Conservation (phyloP, 1,140 invertebrate species). For the Adelges cooleyi region DNA sequence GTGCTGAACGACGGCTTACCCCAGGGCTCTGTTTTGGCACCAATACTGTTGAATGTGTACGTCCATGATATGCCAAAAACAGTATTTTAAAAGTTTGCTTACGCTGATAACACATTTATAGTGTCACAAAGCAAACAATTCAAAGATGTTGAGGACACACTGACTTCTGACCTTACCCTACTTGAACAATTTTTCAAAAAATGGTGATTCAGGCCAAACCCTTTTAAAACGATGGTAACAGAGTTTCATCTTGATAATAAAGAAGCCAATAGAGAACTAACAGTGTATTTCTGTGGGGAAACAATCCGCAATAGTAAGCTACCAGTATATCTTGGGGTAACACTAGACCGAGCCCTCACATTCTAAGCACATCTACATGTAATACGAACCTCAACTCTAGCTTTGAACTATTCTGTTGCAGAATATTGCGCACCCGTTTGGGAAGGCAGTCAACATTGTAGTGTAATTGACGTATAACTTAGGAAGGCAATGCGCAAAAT, state of each 20-base stretch:
- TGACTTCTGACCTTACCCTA: not conserved
- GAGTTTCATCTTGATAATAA: slow-evolving; percentile 16
- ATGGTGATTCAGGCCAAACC: not conserved
- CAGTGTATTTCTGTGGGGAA: not conserved
- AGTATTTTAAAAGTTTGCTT: not conserved
- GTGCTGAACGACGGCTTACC: slow-evolving; percentile 1
- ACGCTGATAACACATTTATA: not conserved
- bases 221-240: not conserved
- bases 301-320: not conserved
- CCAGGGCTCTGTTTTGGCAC: not conserved
- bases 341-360: too few species aligned
- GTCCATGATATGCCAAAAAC: not conserved
- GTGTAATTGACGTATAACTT: slow-evolving; percentile 7
- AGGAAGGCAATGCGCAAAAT: slow-evolving; percentile 5
- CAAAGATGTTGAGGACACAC: not conserved
- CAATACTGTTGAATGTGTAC: slow-evolving; percentile 6
- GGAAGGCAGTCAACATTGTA: not conserved
- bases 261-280: not conserved
- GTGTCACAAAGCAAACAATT: not conserved
- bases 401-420: not conserved
- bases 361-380: not conserved
- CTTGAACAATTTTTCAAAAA: not conserved
- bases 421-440: slow-evolving; percentile 14
- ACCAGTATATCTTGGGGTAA: not conserved
- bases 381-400: not conserved